Base-by-base conservation (phyloP, 2,888 invertebrate genomes). In the Unio delphinus region DNA sequence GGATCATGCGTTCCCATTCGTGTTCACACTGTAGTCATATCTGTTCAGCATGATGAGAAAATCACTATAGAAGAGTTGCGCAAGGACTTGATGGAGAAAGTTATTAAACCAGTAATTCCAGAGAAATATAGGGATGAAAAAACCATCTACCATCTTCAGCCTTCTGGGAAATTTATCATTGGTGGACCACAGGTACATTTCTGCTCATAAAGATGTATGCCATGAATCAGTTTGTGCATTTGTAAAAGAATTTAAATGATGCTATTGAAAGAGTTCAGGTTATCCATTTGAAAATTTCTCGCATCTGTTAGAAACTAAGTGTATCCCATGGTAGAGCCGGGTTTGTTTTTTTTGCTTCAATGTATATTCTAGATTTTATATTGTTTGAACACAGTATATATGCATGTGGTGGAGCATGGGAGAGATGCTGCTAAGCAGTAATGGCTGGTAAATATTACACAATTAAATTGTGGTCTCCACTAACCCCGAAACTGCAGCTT, bases 1-100 rank as follows among this genome's bases (percentile, higher is more conserved):
- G 99, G 99, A 64, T 97, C 98, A 20, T 97, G 97, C 83, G 94
- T 98, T 66, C 99, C 99, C 0, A 93, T 94, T 78, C 93, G 98
- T 85, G 97, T 99, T 23, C 98, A 99, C 91, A 99, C 99, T 55
- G 94, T 99, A 54, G 99, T 99, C 20, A 96, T 99, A n/a, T 98
- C 98, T 1, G 92, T 97, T 65, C 99, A 99, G 90, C 99, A 99
- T 91, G 96, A 96, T 78, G 97, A 97, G 82, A 96, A 96, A 70
- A 94, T 99, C 75, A 91, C 93, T 58, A 90, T 98, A 84, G 96
- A 96, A 56, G 94, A 94, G 69, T 91, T 98, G 67, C 93, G 97
- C 68, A 92, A 93, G 20, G 95, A 96, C 88, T 94, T 98, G 68
- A 94, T 93, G 92, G 94, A 95, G 78, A 95, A 97, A 91, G 97